Evolutionary conservation across 2,113 vertebrate genomes (phyloP).

Genomic region (Sardina pilchardus): DNA sequence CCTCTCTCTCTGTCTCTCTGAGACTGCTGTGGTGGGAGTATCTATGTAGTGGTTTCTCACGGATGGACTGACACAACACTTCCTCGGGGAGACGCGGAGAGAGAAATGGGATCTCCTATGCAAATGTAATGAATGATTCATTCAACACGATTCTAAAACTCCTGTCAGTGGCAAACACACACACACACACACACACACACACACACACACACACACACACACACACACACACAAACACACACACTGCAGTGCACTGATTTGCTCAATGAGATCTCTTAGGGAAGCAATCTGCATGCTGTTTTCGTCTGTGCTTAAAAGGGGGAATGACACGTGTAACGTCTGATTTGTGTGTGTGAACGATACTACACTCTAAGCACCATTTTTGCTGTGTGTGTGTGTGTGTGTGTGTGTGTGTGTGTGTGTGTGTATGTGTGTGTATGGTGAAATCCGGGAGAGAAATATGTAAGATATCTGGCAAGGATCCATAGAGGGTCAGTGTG

Average conservation of each 20-base stretch:
- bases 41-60: neutral
- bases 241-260: neutral
- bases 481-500: too few relatives aligned
- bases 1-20: neutral
- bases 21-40: neutral
- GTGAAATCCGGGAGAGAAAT: too few relatives aligned
- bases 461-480: too few relatives aligned
- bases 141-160: neutral
- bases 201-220: neutral
- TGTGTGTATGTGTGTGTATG: neutral
- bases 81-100: neutral
- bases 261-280: neutral
- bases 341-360: conserved; percentile 8
- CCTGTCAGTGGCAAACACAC: neutral
- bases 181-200: neutral
- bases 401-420: conserved; percentile 1
- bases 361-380: neutral
- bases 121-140: neutral
- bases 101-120: neutral
- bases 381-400: neutral
- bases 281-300: neutral
- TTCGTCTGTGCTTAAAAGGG: too few relatives aligned
- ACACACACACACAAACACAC: neutral
- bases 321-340: neutral
- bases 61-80: neutral